Base-by-base conservation (phyloP, 2,888 invertebrate species). In the Phortica okadai region DNA sequence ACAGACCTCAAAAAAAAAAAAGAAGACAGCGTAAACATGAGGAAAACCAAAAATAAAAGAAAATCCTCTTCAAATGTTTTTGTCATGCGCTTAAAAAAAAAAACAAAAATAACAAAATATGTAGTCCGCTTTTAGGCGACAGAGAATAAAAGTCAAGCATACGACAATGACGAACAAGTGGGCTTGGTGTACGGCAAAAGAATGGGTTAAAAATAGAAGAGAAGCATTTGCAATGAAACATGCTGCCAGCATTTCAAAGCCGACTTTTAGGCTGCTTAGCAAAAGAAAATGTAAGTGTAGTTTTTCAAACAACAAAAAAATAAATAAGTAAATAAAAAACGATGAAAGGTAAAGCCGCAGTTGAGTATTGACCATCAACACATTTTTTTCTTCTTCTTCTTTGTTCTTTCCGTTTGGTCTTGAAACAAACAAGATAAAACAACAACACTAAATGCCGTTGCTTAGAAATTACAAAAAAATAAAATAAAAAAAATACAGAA, bases 291-390 rank as follows among this genome's bases (percentile, higher is more conserved):
- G 7, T 50, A 50, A 50, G 14, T 50, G 50, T 50, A 59, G 16
- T 59, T 59, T 21, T 59, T 8, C 7, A 59, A n/a, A 16, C 16
- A 59, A 8, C 6, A n/a, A 11, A n/a, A n/a, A 59, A n/a, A 59
- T 59, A 21, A n/a, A 59, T 16, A 59, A 11, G 6, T 50, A 33
- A 33, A 33, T 33, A 33, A 33, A 33, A 59, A n/a, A 16, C 16
- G n/a, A 8, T 21, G 7, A 59, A n/a, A 59, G 7, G n/a, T 59
- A 21, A n/a, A 59, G 2, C 10, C 14, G 14, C 14, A 42, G 16
- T 67, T 67, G 41, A n/a, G 11, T 33, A 72, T 72, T 72, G 70
- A 72, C 70, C 70, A 72, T 14, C 54, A 10, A 56, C 62, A 72
- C 54, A 72, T 56, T 33, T 50, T 54, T 14, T 70, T 21, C 1